Evolutionary conservation across 2,797 vertebrate species (phyloP).

Genomic region (Sebastolobus alascanus): DNA sequence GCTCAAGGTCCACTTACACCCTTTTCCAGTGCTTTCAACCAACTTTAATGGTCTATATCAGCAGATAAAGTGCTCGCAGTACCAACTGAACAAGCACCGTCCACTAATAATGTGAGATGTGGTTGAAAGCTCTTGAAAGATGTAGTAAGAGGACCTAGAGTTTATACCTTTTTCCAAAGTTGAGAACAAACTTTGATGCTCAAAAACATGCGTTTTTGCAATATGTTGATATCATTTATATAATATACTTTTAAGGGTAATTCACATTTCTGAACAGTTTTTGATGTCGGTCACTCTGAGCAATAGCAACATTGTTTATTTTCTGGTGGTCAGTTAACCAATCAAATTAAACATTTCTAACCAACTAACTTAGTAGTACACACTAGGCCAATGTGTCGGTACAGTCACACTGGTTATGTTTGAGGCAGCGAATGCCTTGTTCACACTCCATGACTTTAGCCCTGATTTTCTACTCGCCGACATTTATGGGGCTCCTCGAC

Average conservation of each 20-base stretch:
- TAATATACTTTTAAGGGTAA: background rate
- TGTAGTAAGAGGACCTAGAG: background rate
- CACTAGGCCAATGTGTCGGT: background rate
- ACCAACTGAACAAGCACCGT: background rate
- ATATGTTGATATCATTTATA: background rate
- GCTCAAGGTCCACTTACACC: background rate
- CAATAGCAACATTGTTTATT: background rate
- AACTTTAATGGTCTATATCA: background rate
- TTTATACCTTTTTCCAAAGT: background rate
- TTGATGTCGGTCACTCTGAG: background rate
- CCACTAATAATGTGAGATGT: background rate
- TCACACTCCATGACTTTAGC: background rate
- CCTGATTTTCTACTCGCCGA: background rate
- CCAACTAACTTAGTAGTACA: background rate
- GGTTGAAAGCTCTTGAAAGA: background rate
- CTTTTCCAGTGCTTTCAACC: background rate
- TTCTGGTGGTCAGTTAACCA: background rate
- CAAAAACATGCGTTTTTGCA: background rate
- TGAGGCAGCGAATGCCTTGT: background rate
- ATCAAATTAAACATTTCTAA: background rate
- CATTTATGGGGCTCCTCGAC: too few relatives aligned
- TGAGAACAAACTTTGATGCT: background rate
- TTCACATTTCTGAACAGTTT: background rate
- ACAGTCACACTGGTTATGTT: background rate
- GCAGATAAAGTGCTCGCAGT: background rate